phyloP scores from a whole-genome alignment of 2,797 vertebrate genomes.

The Neoniphon sammara region DNA sequence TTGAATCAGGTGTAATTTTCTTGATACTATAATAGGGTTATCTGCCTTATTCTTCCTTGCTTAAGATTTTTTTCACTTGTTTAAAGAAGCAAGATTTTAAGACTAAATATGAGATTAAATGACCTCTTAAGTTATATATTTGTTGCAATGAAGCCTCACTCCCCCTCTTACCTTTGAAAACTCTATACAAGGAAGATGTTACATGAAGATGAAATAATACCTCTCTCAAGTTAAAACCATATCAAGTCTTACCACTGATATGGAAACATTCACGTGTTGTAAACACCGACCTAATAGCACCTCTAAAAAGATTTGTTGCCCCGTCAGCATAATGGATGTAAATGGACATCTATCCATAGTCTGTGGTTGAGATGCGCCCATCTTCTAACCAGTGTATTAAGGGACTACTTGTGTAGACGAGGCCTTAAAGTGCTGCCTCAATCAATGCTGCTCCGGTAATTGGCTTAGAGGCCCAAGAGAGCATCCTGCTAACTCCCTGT shows the following conservation, averaged over 20 bases:
- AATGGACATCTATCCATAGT: constrained; percentile 43
- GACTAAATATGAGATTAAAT: too few species aligned
- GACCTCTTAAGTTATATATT: too few species aligned
- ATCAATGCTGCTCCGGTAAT: constrained; percentile 78
- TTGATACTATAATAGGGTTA: too few species aligned
- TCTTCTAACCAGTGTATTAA: constrained; percentile 77
- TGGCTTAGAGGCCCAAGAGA: constrained; percentile 77
- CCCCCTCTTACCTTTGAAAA: too few species aligned
- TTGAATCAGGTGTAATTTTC: too few species aligned
- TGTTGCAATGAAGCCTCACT: too few species aligned
- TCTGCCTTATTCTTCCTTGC: too few species aligned
- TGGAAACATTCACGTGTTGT: not conserved
- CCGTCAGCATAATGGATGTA: constrained; percentile 54
- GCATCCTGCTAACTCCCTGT: constrained; percentile 66
- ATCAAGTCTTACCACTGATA: not conserved
- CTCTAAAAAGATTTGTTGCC: constrained; percentile 37
- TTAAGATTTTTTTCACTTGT: too few species aligned
- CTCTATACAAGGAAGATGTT: too few species aligned
- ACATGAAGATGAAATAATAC: not conserved
- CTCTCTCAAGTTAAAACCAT: not conserved
- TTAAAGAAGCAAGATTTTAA: too few species aligned
- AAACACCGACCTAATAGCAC: constrained; percentile 14
- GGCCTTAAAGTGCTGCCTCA: constrained; percentile 80
- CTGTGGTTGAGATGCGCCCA: constrained; percentile 75
- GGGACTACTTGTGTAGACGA: constrained; percentile 77